Evolutionary conservation across 2,113 vertebrate genomes (phyloP), one percentile per base, ranked within the genome.

Genomic region (Zapus hudsonius): DNA sequence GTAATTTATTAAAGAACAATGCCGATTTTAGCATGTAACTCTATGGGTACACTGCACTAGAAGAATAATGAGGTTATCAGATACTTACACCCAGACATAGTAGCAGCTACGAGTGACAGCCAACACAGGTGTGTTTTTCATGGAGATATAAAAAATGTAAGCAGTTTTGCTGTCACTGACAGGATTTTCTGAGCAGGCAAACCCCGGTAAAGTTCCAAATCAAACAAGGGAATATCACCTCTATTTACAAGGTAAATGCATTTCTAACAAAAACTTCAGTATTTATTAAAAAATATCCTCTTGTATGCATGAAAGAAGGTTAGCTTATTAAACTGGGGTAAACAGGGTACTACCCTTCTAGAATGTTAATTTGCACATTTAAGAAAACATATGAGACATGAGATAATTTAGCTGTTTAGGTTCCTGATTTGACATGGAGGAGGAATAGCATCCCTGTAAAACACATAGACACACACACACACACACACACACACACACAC

Each of bases 141-240:
- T 67, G 66, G 42, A 70, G 29, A 90, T 52, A 31, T 13, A 31
- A 40, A 75, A 84, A 67, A n/a, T 38, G 19, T 11, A 82, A 93
- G 20, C 61, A 76, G n/a, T 15, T 44, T 57, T 70, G 40, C 36
- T 94, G 27, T 80, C 70, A 61, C 55, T n/a, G 38, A 82, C 36
- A 74, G 90, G 59, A 81, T 82, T 92, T 95, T 92, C 88, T 52
- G 15, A 85, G n/a, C 63, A 80, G 17, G 16, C 38, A 47, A 94
- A 89, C 33, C 22, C 13, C 66, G n/a, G 36, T 84, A 40, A 76
- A 42, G 23, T 69, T 89, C 85, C 76, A 92, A 87, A 89, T 69
- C 86, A 66, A 85, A 93, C 31, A 85, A 79, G 90, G 16, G 23
- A 31, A 87, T 76, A 40, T 73, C 42, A 90, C n/a, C 40, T 95